phyloP scores from a whole-genome alignment of 2,113 vertebrate species.

The Octodon degus region DNA sequence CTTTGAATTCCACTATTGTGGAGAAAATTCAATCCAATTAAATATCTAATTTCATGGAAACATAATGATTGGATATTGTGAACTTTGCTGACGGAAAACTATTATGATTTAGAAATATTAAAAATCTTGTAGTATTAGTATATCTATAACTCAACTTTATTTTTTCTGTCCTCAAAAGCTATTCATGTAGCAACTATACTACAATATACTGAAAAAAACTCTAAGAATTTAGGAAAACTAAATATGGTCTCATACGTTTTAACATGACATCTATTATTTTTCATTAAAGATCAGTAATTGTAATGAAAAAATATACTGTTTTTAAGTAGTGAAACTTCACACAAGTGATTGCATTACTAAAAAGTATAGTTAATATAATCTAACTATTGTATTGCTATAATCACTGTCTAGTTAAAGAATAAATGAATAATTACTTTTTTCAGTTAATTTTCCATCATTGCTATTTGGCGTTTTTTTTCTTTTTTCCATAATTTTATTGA shows the following conservation, averaged over 20 bases:
- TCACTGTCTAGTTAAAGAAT: neutral
- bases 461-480: no score
- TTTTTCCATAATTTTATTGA: no score
- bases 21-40: constrained; percentile 16
- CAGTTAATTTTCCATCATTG: neutral
- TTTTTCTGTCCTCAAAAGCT: neutral
- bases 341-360: neutral
- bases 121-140: neutral
- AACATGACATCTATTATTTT: neutral
- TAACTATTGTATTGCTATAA: neutral
- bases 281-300: neutral
- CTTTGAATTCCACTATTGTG: neutral
- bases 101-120: neutral
- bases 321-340: neutral
- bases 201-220: neutral
- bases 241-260: neutral
- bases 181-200: neutral
- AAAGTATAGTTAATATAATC: neutral
- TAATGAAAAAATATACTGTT: neutral
- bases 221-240: neutral
- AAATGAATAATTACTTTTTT: neutral
- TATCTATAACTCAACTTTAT: neutral
- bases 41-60: neutral
- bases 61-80: neutral
- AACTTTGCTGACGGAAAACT: neutral